phyloP scores from a whole-genome alignment of 2,888 invertebrate genomes.

The Cecidostiba fungosa region DNA sequence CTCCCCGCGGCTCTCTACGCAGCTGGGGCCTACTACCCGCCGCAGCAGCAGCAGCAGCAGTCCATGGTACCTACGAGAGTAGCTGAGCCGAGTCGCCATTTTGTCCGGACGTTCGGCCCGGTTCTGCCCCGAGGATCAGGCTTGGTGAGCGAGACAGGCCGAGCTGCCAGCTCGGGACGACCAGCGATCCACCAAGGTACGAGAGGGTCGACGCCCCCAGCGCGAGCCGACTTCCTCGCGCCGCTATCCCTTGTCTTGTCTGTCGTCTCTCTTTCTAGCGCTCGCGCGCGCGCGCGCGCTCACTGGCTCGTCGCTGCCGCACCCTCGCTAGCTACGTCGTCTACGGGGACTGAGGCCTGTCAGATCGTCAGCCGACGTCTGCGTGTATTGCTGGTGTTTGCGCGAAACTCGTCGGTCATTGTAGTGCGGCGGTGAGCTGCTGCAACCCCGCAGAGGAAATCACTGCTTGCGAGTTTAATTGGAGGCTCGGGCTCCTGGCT shows the following conservation, averaged over 20 bases:
- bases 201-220: background rate
- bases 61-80: conserved; percentile 22
- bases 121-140: conserved; percentile 59
- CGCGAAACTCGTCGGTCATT: conserved; percentile 37
- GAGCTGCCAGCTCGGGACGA: background rate
- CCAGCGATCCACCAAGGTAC: background rate
- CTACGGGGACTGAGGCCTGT: background rate
- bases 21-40: conserved; percentile 49
- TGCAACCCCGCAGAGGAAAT: conserved; percentile 15
- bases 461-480: conserved; percentile 27
- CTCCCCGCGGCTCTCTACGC: conserved; percentile 49
- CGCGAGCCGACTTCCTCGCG: background rate
- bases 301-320: background rate
- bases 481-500: background rate
- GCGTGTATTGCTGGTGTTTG: background rate
- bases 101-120: conserved; percentile 75
- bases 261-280: background rate
- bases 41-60: conserved; percentile 28
- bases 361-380: background rate
- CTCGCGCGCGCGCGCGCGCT: background rate
- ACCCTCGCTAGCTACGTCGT: background rate
- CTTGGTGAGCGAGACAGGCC: conserved; percentile 5
- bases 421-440: background rate
- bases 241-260: background rate
- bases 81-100: conserved; percentile 76